phyloP scores from a whole-genome alignment of 1,140 invertebrate species.

The Branchinecta lindahli region DNA sequence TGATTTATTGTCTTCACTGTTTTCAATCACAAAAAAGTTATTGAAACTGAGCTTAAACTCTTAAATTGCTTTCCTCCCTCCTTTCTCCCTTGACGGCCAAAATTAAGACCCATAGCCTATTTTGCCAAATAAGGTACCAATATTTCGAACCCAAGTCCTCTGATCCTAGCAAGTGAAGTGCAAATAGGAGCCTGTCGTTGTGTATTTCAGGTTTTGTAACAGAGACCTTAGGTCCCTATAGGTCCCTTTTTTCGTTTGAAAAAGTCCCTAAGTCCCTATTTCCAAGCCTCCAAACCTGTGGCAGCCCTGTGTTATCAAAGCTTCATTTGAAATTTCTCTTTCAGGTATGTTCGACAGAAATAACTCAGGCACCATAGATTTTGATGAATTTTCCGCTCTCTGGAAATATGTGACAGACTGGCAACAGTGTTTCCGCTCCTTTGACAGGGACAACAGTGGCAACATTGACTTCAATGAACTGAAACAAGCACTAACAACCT shows the following conservation, averaged over 20 bases:
- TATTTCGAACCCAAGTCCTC: neutral
- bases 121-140: neutral
- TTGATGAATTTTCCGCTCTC: conserved; percentile 35
- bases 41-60: no score
- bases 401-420: conserved; percentile 74
- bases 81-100: no score
- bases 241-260: neutral
- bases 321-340: neutral
- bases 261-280: no score
- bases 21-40: no score
- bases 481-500: conserved; percentile 69
- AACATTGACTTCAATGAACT: conserved; percentile 84
- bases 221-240: no score
- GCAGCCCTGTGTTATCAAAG: neutral
- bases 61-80: no score
- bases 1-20: no score
- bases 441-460: conserved; percentile 84
- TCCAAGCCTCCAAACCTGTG: no score
- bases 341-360: conserved; percentile 93
- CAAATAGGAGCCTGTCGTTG: no score
- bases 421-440: conserved; percentile 87
- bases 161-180: neutral
- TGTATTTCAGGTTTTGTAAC: no score
- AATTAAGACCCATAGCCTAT: neutral
- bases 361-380: conserved; percentile 57